These are phyloP conservation scores for Ennomos fuscantarius DNA, from an alignment of 2,888 invertebrate genomes.

Conservation along the genomic window DNA sequence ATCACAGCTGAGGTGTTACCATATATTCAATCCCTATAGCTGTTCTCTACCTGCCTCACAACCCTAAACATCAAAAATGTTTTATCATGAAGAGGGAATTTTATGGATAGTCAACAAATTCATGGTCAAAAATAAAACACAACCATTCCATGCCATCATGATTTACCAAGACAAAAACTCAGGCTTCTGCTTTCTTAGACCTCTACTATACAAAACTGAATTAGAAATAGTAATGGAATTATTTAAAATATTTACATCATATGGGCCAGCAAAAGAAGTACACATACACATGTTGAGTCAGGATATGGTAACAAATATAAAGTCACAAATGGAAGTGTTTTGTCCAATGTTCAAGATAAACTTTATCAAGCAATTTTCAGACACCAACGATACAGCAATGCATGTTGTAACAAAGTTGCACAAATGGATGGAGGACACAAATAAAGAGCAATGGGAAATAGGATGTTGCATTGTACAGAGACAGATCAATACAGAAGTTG, in stretches of 20 bases:
- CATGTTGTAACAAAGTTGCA: not conserved
- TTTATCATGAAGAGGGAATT: not conserved
- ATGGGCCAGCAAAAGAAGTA: constrained; percentile 1
- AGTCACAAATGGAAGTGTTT: not conserved
- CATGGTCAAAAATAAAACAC: not conserved
- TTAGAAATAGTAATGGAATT: constrained; percentile 16
- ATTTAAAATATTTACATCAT: constrained; percentile 15
- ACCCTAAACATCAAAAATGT: too few species aligned
- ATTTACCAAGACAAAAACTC: constrained; percentile 9
- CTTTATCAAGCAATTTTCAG: not conserved
- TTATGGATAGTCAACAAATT: constrained; percentile 14
- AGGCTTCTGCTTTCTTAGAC: constrained; percentile 12
- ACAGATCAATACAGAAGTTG: not conserved
- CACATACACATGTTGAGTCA: constrained; percentile 6
- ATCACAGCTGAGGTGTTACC: too few species aligned
- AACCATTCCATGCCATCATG: constrained; percentile 12
- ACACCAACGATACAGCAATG: not conserved
- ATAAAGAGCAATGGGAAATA: constrained; percentile 6
- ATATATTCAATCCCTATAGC: too few species aligned
- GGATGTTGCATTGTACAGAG: constrained; percentile 7
- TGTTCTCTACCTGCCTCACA: too few species aligned
- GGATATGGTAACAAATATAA: not conserved
- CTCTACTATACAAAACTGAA: constrained; percentile 5
- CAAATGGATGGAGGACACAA: constrained; percentile 3
- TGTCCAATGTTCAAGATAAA: constrained; percentile 1